phyloP scores from a whole-genome alignment of 1,140 invertebrate genomes.

The Odontomachus brunneus region DNA sequence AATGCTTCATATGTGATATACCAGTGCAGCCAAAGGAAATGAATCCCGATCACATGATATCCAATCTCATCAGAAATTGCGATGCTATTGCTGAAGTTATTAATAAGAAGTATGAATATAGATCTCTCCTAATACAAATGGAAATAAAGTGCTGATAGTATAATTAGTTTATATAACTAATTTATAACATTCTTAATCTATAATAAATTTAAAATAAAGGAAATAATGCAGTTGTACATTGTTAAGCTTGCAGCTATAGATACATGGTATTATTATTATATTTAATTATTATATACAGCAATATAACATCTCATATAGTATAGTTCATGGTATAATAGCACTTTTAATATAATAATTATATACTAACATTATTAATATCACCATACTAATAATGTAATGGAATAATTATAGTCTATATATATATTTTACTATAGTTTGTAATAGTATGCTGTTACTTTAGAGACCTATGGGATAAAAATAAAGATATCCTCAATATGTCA shows the following conservation, averaged over 20 bases:
- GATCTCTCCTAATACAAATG: conserved; percentile 20
- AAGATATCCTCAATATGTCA: neutral
- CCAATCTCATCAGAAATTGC: conserved; percentile 69
- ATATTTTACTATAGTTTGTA: no score
- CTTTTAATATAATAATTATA: no score
- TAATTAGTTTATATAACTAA: neutral
- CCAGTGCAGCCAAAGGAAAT: conserved; percentile 74
- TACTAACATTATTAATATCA: no score
- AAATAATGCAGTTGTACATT: neutral
- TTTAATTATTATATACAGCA: neutral
- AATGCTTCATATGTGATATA: conserved; percentile 73
- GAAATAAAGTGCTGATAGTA: neutral
- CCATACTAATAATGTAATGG: no score
- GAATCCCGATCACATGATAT: conserved; percentile 68
- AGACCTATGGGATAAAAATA: conserved; percentile 40
- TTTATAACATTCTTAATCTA: no score
- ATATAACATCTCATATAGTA: no score
- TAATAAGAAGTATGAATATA: conserved; percentile 68
- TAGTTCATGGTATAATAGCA: no score
- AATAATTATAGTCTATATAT: no score
- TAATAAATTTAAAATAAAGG: conserved; percentile 7
- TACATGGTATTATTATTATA: neutral
- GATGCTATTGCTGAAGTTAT: conserved; percentile 72
- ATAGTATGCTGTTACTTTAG: conserved; percentile 36
- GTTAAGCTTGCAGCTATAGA: neutral